Base-by-base conservation (phyloP, 92 coral and sea anemone genomes). In the Umimayanthus kanabou region DNA sequence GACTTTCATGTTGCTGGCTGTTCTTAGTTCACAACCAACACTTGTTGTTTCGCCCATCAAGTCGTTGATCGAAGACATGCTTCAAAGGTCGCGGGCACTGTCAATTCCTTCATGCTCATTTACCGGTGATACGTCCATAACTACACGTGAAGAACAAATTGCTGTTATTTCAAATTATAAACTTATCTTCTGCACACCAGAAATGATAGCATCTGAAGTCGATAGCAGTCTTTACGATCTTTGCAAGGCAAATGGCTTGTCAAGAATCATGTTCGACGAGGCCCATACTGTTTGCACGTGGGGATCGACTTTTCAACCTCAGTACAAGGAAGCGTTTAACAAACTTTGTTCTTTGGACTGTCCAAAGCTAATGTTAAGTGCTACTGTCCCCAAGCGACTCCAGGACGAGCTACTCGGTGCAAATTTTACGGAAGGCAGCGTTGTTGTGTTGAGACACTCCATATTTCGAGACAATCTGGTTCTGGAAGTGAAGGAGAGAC, bases 211-310 rank as follows among this genome's bases (percentile, higher is more conserved):
- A 33, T 33, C 37, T 33, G 37, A 33, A 33, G 37, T 33, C 37
- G 37, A 33, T 33, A 33, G 37, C 37, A 33, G 37, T 33, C 37
- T 33, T 33, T 33, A 33, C 37, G 37, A 33, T 33, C 37, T 33
- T 33, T 33, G 37, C 37, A 33, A 76, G 80, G 2, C 55, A 76
- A 76, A 22, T 10, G 55, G 50, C 0, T 15, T 85, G 18, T 81
- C 80, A 1, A 76, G 89, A 77, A 47, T 85, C n/a, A 87, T 85
- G 2, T 33, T 89, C 18, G 91, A 89, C 78, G 85, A 89, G 58
- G 92, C 92, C 29, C 92, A 89, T 77, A 89, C 89, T 26, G 47
- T 89, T 14, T 77, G 75, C 10, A 84, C 80, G 47, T 89, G 92
- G 89, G 92, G 92, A 4, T 43, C 57, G 6, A 89, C 89, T 45